These are phyloP conservation scores for Protobothrops mucrosquamatus DNA, from an alignment of 2,113 vertebrate genomes.

Conservation along the genomic window DNA sequence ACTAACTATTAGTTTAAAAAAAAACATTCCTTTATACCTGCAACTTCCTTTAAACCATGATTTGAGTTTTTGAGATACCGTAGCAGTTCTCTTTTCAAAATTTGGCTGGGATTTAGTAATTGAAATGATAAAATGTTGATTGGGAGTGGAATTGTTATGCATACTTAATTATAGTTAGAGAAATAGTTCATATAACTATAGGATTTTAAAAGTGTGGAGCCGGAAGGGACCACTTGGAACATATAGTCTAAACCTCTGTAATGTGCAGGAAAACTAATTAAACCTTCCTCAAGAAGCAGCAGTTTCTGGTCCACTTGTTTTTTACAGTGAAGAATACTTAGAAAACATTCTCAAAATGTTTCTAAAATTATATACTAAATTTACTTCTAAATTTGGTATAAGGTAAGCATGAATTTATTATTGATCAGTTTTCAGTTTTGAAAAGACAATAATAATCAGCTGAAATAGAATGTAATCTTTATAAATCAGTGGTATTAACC, in stretches of 20 bases:
- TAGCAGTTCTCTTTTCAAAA: background rate
- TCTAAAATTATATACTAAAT: background rate
- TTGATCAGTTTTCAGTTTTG: background rate
- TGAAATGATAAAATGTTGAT: background rate
- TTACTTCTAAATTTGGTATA: background rate
- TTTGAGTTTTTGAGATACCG: background rate
- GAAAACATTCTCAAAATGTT: background rate
- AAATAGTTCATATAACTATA: background rate
- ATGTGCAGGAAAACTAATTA: background rate
- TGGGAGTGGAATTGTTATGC: background rate
- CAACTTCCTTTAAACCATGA: background rate
- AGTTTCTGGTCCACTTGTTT: background rate
- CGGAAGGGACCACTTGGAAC: background rate
- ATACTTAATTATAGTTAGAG: background rate
- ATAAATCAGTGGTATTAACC: background rate
- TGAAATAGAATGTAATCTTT: background rate
- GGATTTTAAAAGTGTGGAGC: background rate
- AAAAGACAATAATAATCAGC: background rate
- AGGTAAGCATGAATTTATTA: too few relatives aligned
- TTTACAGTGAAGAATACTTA: background rate
- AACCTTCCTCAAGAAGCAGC: background rate
- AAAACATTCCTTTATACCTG: background rate
- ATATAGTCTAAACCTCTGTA: background rate
- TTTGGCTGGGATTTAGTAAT: background rate
- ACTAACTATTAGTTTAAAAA: background rate